phyloP scores from a whole-genome alignment of 2,888 invertebrate genomes.

The Drosophila seclusa region DNA sequence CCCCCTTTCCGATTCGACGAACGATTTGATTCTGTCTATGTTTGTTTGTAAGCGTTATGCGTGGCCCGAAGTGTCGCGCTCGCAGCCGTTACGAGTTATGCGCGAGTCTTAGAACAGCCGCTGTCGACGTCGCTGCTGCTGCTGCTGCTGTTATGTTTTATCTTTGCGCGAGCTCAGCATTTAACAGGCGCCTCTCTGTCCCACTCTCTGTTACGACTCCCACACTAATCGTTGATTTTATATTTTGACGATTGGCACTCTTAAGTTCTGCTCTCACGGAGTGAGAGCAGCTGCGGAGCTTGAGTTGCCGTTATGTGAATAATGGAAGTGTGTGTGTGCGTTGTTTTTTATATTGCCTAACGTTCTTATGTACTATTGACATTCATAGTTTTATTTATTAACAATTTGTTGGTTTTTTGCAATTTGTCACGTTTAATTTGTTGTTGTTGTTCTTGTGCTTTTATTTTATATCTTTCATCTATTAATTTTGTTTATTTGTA shows the following conservation, averaged over 20 bases:
- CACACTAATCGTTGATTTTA: slow-evolving; percentile 14
- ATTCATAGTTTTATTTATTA: slow-evolving; percentile 27
- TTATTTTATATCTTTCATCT: slow-evolving; percentile 22
- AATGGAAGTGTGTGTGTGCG: slow-evolving; percentile 21
- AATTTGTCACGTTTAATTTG: slow-evolving; percentile 51
- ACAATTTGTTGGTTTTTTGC: slow-evolving; percentile 40
- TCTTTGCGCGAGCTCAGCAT: slow-evolving; percentile 59
- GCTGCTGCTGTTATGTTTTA: slow-evolving; percentile 41
- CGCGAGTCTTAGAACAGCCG: slow-evolving; percentile 52
- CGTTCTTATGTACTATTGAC: slow-evolving; percentile 46
- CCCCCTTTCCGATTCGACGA: slow-evolving; percentile 23
- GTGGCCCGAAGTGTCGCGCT: slow-evolving; percentile 58
- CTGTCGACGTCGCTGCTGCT: slow-evolving; percentile 38
- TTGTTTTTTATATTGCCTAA: slow-evolving; percentile 45
- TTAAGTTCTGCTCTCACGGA: slow-evolving; percentile 32
- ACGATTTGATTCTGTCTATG: slow-evolving; percentile 28
- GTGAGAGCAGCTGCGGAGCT: slow-evolving; percentile 14
- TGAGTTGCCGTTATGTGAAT: slow-evolving; percentile 42
- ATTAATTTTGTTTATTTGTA: slow-evolving; percentile 12
- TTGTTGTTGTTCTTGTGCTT: slow-evolving; percentile 30
- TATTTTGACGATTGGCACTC: slow-evolving; percentile 14
- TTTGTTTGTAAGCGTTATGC: slow-evolving; percentile 32
- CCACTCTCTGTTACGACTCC: slow-evolving; percentile 18
- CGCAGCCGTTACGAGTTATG: slow-evolving; percentile 55
- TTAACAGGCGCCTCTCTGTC: slow-evolving; percentile 5